These are phyloP conservation scores for Phengaris alcon DNA, from an alignment of 2,888 invertebrate genomes.

Conservation along the genomic window DNA sequence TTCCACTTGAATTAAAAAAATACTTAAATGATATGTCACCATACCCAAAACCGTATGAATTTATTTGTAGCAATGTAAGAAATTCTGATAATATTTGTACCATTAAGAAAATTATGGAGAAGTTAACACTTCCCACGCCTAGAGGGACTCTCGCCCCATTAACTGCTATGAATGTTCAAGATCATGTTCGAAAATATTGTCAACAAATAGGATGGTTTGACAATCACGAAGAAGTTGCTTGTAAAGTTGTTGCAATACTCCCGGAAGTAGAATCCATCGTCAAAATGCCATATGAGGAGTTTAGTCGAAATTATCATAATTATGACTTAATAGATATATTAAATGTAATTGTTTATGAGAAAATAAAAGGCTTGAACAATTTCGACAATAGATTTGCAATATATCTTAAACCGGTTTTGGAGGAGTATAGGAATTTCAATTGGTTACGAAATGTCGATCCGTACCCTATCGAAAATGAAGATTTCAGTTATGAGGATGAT, in stretches of 20 bases:
- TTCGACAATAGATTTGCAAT: slow-evolving; percentile 75
- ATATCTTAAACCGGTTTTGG: slow-evolving; percentile 77
- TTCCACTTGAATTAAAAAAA: slow-evolving; percentile 82
- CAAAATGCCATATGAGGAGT: slow-evolving; percentile 58
- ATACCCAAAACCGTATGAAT: slow-evolving; percentile 83
- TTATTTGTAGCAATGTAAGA: slow-evolving; percentile 82
- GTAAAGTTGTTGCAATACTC: slow-evolving; percentile 69
- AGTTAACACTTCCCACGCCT: slow-evolving; percentile 77
- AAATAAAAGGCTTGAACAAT: slow-evolving; percentile 67
- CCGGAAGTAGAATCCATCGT: slow-evolving; percentile 62
- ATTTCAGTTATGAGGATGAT: slow-evolving; percentile 60
- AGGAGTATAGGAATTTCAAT: slow-evolving; percentile 72
- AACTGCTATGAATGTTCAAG: slow-evolving; percentile 64
- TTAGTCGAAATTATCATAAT: slow-evolving; percentile 58
- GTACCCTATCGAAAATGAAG: slow-evolving; percentile 60
- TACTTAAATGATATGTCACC: slow-evolving; percentile 71
- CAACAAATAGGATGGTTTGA: slow-evolving; percentile 72
- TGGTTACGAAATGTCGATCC: slow-evolving; percentile 79
- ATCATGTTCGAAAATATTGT: slow-evolving; percentile 72
- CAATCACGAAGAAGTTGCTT: slow-evolving; percentile 67
- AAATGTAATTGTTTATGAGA: slow-evolving; percentile 77
- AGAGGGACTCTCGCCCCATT: slow-evolving; percentile 63
- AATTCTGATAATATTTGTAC: slow-evolving; percentile 67
- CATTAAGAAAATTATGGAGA: slow-evolving; percentile 75
- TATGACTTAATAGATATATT: slow-evolving; percentile 77